Conservation (phyloP, 1,140 invertebrate species). For the Pseudobourletiella spinata region DNA sequence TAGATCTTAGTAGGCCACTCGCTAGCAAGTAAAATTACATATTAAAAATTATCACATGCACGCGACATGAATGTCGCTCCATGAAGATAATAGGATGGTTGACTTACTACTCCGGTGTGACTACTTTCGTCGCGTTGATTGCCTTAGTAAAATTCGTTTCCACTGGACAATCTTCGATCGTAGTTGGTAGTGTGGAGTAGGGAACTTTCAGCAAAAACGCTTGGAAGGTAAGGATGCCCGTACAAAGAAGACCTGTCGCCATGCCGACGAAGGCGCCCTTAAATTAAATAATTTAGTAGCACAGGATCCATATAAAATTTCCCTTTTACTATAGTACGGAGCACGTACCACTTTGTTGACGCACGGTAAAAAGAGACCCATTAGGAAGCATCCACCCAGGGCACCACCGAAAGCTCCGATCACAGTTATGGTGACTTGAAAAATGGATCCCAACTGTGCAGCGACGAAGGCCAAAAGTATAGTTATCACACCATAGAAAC, state of each 20-base stretch:
- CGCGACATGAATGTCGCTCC: too few relatives aligned
- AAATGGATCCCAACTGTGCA: constrained; percentile 22
- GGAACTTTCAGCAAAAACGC: constrained; percentile 11
- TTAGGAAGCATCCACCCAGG: constrained; percentile 23
- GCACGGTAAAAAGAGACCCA: constrained; percentile 22
- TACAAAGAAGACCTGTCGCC: not conserved
- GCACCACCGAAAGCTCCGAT: constrained; percentile 23
- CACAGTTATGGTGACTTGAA: constrained; percentile 21
- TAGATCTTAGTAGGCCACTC: constrained; percentile 32
- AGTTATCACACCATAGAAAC: constrained; percentile 15
- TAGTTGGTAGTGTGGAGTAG: not conserved
- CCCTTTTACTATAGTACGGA: not conserved
- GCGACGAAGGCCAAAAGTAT: constrained; percentile 34
- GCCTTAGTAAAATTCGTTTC: not conserved
- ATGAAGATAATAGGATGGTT: too few relatives aligned
- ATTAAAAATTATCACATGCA: not conserved
- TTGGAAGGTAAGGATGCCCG: not conserved
- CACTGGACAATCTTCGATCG: constrained; percentile 13
- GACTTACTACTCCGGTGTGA: not conserved
- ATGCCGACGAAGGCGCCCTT: constrained; percentile 19
- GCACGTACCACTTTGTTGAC: constrained; percentile 24
- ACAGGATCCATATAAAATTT: not conserved
- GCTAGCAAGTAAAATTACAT: constrained; percentile 10
- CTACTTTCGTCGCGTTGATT: not conserved
- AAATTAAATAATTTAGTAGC: not conserved